Evolutionary conservation across 2,797 vertebrate species (phyloP).

Genomic region (Channa striata): DNA sequence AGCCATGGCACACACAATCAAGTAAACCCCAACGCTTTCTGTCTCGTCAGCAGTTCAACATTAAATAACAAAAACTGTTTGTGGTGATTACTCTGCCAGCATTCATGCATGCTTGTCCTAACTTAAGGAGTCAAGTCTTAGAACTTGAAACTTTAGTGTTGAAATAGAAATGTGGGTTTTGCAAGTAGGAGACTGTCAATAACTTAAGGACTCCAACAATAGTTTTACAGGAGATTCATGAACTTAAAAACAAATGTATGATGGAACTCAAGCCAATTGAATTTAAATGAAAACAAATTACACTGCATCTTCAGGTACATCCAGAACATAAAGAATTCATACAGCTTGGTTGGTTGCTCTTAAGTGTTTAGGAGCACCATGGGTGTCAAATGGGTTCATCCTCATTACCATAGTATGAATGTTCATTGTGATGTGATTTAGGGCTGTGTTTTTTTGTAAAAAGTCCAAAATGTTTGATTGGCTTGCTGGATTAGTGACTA

Average conservation of each 20-base stretch:
- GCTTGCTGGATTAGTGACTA: too few relatives aligned
- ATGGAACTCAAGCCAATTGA: not conserved
- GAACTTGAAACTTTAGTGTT: conserved; percentile 4
- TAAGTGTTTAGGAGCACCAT: not conserved
- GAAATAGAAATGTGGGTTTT: not conserved
- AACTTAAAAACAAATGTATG: not conserved
- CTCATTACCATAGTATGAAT: not conserved
- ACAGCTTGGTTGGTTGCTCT: too few relatives aligned
- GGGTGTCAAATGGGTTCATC: conserved; percentile 8
- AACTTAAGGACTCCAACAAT: conserved; percentile 1
- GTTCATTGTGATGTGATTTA: too few relatives aligned
- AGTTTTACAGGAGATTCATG: not conserved
- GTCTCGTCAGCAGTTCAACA: conserved; percentile 23
- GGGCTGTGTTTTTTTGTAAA: too few relatives aligned
- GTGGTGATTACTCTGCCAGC: not conserved
- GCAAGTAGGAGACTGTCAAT: conserved; percentile 3
- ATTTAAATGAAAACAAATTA: not conserved
- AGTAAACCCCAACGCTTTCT: not conserved
- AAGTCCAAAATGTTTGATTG: too few relatives aligned
- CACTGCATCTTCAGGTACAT: not conserved
- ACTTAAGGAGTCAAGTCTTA: not conserved
- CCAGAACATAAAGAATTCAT: too few relatives aligned
- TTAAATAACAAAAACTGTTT: conserved; percentile 3
- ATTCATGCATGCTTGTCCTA: not conserved
- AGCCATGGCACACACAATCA: conserved; percentile 9